phyloP scores from a whole-genome alignment of 2,797 vertebrate genomes.

The Pipistrellus nathusii region DNA sequence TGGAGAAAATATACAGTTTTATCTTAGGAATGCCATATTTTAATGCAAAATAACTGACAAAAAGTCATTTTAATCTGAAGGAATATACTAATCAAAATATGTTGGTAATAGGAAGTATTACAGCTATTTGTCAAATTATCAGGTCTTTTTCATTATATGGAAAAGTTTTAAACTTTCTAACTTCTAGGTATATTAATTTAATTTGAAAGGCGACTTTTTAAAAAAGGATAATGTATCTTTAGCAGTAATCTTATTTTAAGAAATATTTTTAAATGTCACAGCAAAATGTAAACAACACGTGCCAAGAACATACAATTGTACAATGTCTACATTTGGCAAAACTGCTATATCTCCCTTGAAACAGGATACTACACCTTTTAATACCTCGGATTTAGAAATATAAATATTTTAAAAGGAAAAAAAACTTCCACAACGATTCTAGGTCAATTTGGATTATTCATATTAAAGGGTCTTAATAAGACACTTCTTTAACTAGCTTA shows the following conservation, averaged over 20 bases:
- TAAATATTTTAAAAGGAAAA: slow-evolving; percentile 89
- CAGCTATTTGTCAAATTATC: slow-evolving; percentile 77
- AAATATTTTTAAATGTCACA: slow-evolving; percentile 84
- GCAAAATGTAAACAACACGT: slow-evolving; percentile 88
- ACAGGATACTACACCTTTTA: slow-evolving; percentile 88
- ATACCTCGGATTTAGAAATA: slow-evolving; percentile 89
- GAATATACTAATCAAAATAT: slow-evolving; percentile 76
- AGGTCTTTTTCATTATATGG: slow-evolving; percentile 79
- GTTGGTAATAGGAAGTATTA: slow-evolving; percentile 72
- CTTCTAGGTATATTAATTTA: slow-evolving; percentile 82
- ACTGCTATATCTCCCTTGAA: slow-evolving; percentile 86
- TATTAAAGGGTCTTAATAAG: slow-evolving; percentile 89
- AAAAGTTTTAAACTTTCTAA: slow-evolving; percentile 81
- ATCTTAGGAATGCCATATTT: slow-evolving; percentile 77
- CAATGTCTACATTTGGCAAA: slow-evolving; percentile 89
- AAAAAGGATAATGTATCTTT: slow-evolving; percentile 89
- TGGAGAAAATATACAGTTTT: slow-evolving; percentile 78
- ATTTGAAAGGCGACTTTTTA: slow-evolving; percentile 81
- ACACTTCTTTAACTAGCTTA: slow-evolving; percentile 89
- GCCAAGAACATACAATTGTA: slow-evolving; percentile 86
- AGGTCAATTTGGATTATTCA: slow-evolving; percentile 89
- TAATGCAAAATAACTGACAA: slow-evolving; percentile 81
- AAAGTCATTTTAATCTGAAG: slow-evolving; percentile 79
- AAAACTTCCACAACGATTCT: slow-evolving; percentile 87
- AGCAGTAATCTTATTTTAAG: slow-evolving; percentile 84